A percentile compares a stretch with the other conserved stretches of the same genome.
These are phyloP conservation scores for Zaprionus kolodkinae DNA, from an alignment of 1,140 invertebrate species.

Conservation along the genomic window DNA sequence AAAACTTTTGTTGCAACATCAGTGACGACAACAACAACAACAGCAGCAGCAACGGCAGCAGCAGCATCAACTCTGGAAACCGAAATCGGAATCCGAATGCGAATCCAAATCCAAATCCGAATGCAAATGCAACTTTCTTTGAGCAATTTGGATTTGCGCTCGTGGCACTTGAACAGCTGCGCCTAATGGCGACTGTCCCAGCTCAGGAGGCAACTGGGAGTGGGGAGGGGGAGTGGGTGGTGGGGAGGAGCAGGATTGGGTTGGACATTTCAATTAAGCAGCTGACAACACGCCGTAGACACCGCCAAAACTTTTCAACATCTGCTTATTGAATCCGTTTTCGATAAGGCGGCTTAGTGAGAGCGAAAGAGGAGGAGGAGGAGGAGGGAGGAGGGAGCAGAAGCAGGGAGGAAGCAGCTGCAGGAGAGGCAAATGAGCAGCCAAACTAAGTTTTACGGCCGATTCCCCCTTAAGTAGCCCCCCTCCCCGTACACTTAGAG, in stretches of 20 bases:
- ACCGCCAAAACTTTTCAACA: constrained; percentile 23
- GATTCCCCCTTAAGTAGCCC: background rate
- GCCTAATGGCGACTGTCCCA: constrained; percentile 24
- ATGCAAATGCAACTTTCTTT: constrained; percentile 47
- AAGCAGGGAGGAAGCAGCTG: background rate
- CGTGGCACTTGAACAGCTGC: constrained; percentile 42
- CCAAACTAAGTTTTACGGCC: constrained; percentile 8
- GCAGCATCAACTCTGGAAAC: constrained; percentile 13
- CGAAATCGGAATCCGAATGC: constrained; percentile 42
- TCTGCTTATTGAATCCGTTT: constrained; percentile 12
- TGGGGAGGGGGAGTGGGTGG: too few species aligned
- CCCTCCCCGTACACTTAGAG: background rate
- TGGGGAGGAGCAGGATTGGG: background rate
- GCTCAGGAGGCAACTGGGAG: too few species aligned
- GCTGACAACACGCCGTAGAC: constrained; percentile 15
- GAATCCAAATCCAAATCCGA: constrained; percentile 26
- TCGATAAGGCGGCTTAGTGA: constrained; percentile 3
- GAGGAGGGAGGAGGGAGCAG: background rate
- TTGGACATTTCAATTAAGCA: constrained; percentile 30
- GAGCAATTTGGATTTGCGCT: constrained; percentile 36
- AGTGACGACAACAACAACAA: constrained; percentile 15
- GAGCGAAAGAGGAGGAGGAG: background rate
- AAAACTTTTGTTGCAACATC: constrained; percentile 39
- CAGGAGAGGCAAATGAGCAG: background rate
- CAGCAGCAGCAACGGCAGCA: background rate